Evolutionary conservation across 2,888 invertebrate species (phyloP), one percentile per base, ranked within the genome.

Genomic region (Monoplex corrugatus): DNA sequence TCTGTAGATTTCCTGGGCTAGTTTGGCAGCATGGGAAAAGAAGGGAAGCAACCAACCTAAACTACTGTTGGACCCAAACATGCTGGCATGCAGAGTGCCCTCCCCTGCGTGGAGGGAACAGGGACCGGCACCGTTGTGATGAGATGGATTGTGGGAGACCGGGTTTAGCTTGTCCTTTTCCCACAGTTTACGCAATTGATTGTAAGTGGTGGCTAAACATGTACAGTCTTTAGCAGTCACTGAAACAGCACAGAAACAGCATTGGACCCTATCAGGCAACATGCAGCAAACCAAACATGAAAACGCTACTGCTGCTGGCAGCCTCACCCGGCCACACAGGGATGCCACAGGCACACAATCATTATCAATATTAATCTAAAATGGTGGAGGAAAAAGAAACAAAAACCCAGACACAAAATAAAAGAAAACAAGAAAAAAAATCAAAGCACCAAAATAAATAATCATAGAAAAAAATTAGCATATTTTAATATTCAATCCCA

Each of bases 151-250:
- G 78, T 87, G 45, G 78, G 87, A 87, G 82, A 88, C 28, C 83
- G 82, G 86, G 63, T 89, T 90, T 91, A 91, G 94, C 89, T 95
- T 95, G 82, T 95, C 94, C 90, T 95, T 95, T 91, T 95, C 95
- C 96, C 96, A 96, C 87, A 96, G 94, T 90, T 95, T 94, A 91
- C 95, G 95, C 91, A 96, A 93, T 92, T 96, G 95, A 94, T 95
- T 95, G 94, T 95, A 95, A 57, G 95, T 95, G 90, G 93, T 95
- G 89, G 95, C 93, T 91, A 96, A 93, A 93, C 95, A 95, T 90
- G 94, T 94, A 93, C 95, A 95, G 92, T 94, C 94, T 93, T 95
- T 94, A 90, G 91, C 92, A 88, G 94, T 93, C 87, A 95, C 95
- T 95, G 94, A 88, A 95, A 94, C 50, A 88, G 38, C 92, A 90